These are phyloP conservation scores for Tuberolachnus salignus DNA, from an alignment of 2,888 invertebrate genomes.

Conservation along the genomic window DNA sequence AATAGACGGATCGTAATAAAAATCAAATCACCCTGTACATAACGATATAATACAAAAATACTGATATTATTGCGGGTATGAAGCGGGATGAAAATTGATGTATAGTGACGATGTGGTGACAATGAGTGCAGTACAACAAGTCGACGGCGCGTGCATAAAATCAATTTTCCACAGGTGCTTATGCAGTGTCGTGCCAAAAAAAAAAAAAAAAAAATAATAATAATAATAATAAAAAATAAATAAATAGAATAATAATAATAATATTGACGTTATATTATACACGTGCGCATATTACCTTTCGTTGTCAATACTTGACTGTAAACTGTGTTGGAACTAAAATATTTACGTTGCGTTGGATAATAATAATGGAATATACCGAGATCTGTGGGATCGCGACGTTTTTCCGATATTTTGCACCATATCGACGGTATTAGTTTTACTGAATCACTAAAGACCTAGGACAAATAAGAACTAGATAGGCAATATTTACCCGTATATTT, in stretches of 20 bases:
- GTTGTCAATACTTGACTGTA: no score
- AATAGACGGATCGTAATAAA: no score
- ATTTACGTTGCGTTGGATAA: no score
- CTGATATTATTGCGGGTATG: neutral
- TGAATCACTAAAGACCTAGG: no score
- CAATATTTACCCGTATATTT: no score
- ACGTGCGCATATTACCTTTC: no score
- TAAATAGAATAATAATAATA: neutral
- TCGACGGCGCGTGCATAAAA: constrained; percentile 16
- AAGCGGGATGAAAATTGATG: neutral
- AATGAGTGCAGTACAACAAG: neutral
- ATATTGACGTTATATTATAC: constrained; percentile 5
- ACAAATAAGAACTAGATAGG: no score
- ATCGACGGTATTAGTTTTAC: no score
- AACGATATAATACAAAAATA: neutral
- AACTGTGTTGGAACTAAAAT: no score
- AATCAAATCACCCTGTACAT: neutral
- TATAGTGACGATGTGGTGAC: neutral
- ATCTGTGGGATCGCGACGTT: no score
- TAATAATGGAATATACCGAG: no score
- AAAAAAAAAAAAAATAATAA: neutral
- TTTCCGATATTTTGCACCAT: no score
- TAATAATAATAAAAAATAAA: neutral
- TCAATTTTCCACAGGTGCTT: constrained; percentile 25
- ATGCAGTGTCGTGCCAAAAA: neutral